These are phyloP conservation scores for Notarius lentiginosus DNA, from an alignment of 2,113 vertebrate genomes.

Conservation along the genomic window DNA sequence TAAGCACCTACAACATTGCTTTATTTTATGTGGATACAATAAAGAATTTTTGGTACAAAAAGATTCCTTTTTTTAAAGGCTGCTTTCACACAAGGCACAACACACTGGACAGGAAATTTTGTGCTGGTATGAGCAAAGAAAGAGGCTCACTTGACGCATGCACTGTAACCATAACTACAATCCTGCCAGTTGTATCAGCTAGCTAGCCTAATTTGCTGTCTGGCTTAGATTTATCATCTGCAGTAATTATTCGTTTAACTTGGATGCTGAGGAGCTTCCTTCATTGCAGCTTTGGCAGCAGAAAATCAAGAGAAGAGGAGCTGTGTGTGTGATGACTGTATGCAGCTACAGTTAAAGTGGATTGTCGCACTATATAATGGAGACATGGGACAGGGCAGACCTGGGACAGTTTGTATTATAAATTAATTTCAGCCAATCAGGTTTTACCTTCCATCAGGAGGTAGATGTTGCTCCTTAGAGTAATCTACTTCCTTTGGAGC, in stretches of 20 bases:
- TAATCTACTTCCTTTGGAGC: too few relatives aligned
- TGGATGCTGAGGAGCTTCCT: neutral
- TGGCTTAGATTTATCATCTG: neutral
- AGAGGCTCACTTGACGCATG: neutral
- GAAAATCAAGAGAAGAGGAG: neutral
- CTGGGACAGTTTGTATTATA: too few relatives aligned
- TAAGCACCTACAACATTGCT: conserved; percentile 55
- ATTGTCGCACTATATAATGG: neutral
- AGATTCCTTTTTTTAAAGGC: conserved; percentile 16
- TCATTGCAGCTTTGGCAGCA: neutral
- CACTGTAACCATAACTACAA: neutral
- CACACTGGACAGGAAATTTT: neutral
- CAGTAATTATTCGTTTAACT: neutral
- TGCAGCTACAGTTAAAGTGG: neutral
- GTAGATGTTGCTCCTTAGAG: too few relatives aligned
- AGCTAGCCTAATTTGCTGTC: neutral
- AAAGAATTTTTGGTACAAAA: conserved; percentile 72
- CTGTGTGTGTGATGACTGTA: neutral
- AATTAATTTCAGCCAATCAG: too few relatives aligned
- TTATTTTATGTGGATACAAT: conserved; percentile 78
- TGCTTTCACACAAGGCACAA: neutral
- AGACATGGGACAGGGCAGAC: too few relatives aligned
- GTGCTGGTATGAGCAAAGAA: neutral
- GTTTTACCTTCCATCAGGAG: too few relatives aligned
- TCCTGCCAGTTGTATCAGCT: neutral